phyloP scores from a whole-genome alignment of 2,888 invertebrate genomes.

The Eudasyphora cyanicolor region DNA sequence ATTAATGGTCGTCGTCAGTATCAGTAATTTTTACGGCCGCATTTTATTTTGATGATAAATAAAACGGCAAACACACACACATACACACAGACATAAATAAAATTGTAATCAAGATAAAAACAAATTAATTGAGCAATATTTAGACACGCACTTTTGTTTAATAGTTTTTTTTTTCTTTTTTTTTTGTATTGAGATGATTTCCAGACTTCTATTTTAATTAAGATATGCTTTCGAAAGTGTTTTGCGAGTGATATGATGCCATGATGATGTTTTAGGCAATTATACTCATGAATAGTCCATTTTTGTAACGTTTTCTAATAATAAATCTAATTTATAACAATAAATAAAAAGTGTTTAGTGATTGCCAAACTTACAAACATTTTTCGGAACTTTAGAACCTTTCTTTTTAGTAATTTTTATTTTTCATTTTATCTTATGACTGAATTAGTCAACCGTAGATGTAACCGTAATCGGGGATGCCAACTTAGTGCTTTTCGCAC shows the following conservation, averaged over 20 bases:
- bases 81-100: not conserved
- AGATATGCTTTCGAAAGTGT: slow-evolving; percentile 18
- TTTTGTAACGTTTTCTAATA: too few relatives aligned
- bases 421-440: too few relatives aligned
- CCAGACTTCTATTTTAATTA: slow-evolving; percentile 53
- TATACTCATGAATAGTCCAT: too few relatives aligned
- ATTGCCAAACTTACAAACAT: too few relatives aligned
- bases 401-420: too few relatives aligned
- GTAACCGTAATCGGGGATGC: too few relatives aligned
- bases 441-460: too few relatives aligned
- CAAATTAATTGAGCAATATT: slow-evolving; percentile 54
- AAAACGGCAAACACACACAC: not conserved
- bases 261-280: too few relatives aligned
- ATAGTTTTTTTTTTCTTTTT: slow-evolving; percentile 9
- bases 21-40: not conserved
- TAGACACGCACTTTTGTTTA: slow-evolving; percentile 58
- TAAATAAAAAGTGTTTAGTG: too few relatives aligned
- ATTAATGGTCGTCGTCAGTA: not conserved
- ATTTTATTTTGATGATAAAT: not conserved
- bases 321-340: too few relatives aligned
- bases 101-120: slow-evolving; percentile 43
- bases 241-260: not conserved
- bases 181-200: slow-evolving; percentile 33
- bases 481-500: too few relatives aligned
- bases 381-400: too few relatives aligned